These are phyloP conservation scores for Cordilura impudica DNA, from an alignment of 2,888 invertebrate genomes.

Conservation along the genomic window DNA sequence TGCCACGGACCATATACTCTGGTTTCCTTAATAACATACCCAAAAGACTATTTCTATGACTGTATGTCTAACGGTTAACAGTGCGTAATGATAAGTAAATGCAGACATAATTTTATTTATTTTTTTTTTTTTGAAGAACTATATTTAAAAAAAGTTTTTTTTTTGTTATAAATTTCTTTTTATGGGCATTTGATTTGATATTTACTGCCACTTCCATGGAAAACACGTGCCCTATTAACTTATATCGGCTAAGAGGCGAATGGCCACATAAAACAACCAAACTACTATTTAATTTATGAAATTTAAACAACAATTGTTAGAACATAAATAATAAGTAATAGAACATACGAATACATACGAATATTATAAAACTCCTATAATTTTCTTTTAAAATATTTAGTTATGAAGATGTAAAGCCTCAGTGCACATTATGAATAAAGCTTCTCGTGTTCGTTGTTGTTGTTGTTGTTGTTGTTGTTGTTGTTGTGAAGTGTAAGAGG, in stretches of 20 bases:
- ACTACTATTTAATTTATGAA: conserved; percentile 15
- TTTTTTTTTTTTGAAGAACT: conserved; percentile 16
- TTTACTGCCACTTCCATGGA: background rate
- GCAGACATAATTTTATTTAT: conserved; percentile 7
- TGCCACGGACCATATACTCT: too few relatives aligned
- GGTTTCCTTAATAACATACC: too few relatives aligned
- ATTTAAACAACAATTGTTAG: conserved; percentile 14
- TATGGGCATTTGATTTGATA: conserved; percentile 12
- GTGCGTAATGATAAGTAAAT: conserved; percentile 58
- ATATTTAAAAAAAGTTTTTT: background rate
- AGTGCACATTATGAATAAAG: conserved; percentile 24
- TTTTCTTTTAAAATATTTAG: background rate
- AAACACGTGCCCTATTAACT: conserved; percentile 60
- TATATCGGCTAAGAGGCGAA: conserved; percentile 14
- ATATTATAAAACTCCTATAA: background rate
- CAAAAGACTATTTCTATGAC: too few relatives aligned
- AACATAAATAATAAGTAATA: background rate
- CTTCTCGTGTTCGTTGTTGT: background rate
- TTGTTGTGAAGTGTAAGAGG: background rate
- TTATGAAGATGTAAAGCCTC: conserved; percentile 33
- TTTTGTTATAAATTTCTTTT: background rate
- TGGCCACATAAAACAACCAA: conserved; percentile 1
- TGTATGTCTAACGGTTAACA: conserved; percentile 51
- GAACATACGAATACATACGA: background rate
- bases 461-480: background rate